phyloP scores from a whole-genome alignment of 2,888 invertebrate species.

The Cremastinae sp. region DNA sequence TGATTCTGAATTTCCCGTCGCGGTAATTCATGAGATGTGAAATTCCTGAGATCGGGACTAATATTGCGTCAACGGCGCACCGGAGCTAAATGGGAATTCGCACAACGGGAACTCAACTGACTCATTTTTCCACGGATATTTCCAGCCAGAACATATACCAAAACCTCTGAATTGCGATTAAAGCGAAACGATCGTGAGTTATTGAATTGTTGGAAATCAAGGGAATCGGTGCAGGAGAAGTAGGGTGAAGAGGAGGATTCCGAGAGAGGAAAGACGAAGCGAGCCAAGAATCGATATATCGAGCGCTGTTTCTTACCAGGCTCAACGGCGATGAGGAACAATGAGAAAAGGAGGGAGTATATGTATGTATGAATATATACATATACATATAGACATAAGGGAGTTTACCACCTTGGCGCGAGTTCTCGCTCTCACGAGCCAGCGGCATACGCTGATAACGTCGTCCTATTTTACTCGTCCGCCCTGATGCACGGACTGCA shows the following conservation, averaged over 20 bases:
- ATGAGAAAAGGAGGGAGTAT: slow-evolving; percentile 15
- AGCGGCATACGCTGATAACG: slow-evolving; percentile 76
- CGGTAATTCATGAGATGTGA: too few species aligned
- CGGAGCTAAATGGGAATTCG: neutral
- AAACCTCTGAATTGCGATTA: too few species aligned
- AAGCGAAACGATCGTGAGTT: neutral
- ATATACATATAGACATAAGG: slow-evolving; percentile 17
- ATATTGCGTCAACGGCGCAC: too few species aligned
- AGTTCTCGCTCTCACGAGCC: slow-evolving; percentile 44
- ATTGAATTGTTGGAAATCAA: slow-evolving; percentile 25
- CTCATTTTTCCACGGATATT: too few species aligned
- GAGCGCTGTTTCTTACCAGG: slow-evolving; percentile 70
- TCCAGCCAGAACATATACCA: too few species aligned
- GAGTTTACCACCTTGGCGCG: slow-evolving; percentile 67
- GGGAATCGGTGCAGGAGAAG: slow-evolving; percentile 47
- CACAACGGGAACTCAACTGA: neutral
- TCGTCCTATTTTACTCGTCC: slow-evolving; percentile 70
- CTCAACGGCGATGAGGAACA: slow-evolving; percentile 37
- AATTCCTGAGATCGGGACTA: too few species aligned
- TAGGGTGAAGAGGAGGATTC: slow-evolving; percentile 32
- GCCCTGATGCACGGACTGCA: slow-evolving; percentile 36
- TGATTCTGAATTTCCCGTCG: too few species aligned
- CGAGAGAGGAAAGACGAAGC: slow-evolving; percentile 15
- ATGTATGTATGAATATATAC: neutral
- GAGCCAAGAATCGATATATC: slow-evolving; percentile 74